Evolutionary conservation across 2,888 invertebrate genomes (phyloP), one percentile per base, ranked within the genome.

Genomic region (Gandaritis pyraliata): DNA sequence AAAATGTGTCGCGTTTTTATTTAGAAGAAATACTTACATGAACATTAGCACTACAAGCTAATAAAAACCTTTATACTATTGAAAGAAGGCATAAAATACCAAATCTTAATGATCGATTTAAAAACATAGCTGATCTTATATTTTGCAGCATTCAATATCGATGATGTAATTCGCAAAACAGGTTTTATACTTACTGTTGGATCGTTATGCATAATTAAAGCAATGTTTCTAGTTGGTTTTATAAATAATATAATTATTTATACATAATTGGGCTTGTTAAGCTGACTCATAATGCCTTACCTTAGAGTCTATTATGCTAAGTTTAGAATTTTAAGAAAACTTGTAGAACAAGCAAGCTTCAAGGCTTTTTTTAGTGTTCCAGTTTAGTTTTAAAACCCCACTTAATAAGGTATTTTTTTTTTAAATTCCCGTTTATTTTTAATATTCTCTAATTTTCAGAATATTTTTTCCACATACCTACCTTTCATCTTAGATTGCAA

Each of bases 101-200:
- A 41, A 41, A 13, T 13, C 41, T n/a, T n/a, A n/a, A 41, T 15
- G 13, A 15, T 11, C 10, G 47, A 23, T 13, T 23, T 5, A 8
- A 47, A 18, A 38, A 39, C 15, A 41, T 39, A 8, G 30, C n/a
- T 43, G 51, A 58, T 29, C 58, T 46, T 46, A 51, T 11, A 48
- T 11, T 73, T 72, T 62, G 61, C 55, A 56, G 46, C 13, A 58
- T 16, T 55, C 66, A 55, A 23, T 47, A 71, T 64, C 65, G 71
- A 67, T 77, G 78, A 77, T 66, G 71, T 76, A 64, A 77, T 52
- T 41, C 45, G 13, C 4, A 51, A 64, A 63, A 63, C 68, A 45
- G 45, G 69, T 69, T 65, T 56, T 49, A 18, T 29, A 48, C 48
- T 29, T 5, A 38, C 36, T 29, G 23, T 18, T 51, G 10, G 30